Evolutionary conservation across 2,888 invertebrate genomes (phyloP), one percentile per base, ranked within the genome.

Genomic region (Campopleginae sp.): DNA sequence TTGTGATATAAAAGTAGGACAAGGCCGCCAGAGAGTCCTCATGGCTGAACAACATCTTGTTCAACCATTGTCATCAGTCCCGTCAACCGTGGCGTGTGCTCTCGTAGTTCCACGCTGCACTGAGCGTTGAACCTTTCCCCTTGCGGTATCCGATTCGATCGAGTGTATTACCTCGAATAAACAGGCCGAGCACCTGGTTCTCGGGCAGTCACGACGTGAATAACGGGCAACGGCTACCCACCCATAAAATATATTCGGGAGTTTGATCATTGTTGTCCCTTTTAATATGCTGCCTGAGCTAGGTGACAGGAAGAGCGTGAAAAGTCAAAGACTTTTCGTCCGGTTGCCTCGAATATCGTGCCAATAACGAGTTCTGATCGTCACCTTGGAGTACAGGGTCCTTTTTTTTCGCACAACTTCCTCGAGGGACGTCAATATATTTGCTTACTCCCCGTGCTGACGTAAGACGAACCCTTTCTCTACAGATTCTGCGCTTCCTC

Each of bases 41-140:
- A 48, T 68, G 61, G 80, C 76, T 66, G 51, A 75, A 79, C 78
- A 82, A 75, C 70, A 58, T 79, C 85, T 79, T 79, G 66, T 75
- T 82, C 75, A 82, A 87, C 82, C 78, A 87, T 86, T 87, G 87
- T 87, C 85, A 87, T 87, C 86, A 87, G 82, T 84, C 75, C 82
- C 85, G 76, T 77, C 78, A 86, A 85, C 85, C 87, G 84, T 87
- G 81, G 31, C 78, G 77, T 31, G 44, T 51, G 63, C 63, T 74
- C 74, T 79, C 76, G 23, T 80, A 76, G 54, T 54, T 54, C 54
- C 75, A 75, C 79, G 68, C 61, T 71, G 80, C 66, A 38, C 31
- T 51, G 27, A 58, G 75, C 80, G 72, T 54, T 77, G 77, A 72
- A 68, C 42, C 54, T 44, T 72, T 61, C n/a, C 23, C 12, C 19